Evolutionary conservation across 2,888 invertebrate species (phyloP), one percentile per base, ranked within the genome.

Genomic region (Aphodius sticticus): DNA sequence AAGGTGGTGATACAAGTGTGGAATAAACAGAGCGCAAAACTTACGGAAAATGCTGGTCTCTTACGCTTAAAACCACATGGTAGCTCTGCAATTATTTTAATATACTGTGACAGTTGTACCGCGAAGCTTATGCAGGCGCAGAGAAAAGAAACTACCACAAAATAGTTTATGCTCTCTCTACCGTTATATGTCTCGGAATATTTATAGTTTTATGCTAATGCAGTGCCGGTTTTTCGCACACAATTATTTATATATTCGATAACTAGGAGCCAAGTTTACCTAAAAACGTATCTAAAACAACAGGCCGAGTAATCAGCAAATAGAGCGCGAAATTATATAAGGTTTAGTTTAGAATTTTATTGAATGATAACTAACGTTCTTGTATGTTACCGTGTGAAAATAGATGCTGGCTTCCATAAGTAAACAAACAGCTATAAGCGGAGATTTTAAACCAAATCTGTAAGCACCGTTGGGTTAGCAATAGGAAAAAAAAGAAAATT

Each of bases 91-190:
- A 76, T 76, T 76, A 76, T 69, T 76, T 76, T 76, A 79, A 79
- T 76, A 79, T 37, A 76, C 74, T 37, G 70, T 72, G 79, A 77
- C 76, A 77, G 77, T 77, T 77, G 79, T 77, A 35, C 16, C 37
- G n/a, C 35, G 36, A 69, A 77, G 72, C 75, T 77, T 76, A 74
- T 72, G 16, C 69, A 69, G 77, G 72, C 76, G 77, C 76, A 79
- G 16, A 15, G 69, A 69, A 76, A 53, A 53, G 53, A 53, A 53
- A 53, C 53, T 53, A 53, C 7, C 9, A 5, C 37, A 72, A 77
- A 79, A 79, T 79, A 79, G 77, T 74, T 77, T 69, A 77, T 72
- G 79, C 69, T 79, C 79, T 79, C 69, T 76, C 69, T 79, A 79
- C 77, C 79, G 79, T 79, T 77, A 53, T 53, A 77, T 53, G 38